Evolutionary conservation across 2,888 invertebrate species (phyloP).

Genomic region (Dicyrtoma fusca): DNA sequence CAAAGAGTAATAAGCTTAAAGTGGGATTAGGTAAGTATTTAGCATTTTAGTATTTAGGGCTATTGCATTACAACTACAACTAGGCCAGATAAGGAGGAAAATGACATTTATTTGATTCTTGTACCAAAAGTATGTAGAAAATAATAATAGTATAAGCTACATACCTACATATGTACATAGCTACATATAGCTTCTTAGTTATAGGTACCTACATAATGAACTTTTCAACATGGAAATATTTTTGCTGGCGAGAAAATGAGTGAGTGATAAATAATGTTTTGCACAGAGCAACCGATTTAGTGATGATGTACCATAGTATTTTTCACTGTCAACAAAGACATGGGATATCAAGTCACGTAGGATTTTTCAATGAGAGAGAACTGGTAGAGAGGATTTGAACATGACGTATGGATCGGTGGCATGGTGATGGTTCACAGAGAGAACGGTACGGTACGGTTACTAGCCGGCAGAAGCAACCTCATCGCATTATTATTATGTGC

Average conservation of each 20-base stretch:
- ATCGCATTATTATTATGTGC: no score
- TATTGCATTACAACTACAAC: no score
- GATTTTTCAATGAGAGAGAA: constrained; percentile 9
- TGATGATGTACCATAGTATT: constrained; percentile 27
- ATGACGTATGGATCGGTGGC: no score
- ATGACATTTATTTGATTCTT: constrained; percentile 19
- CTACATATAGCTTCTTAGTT: neutral
- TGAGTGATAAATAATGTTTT: neutral
- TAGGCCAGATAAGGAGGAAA: constrained; percentile 1
- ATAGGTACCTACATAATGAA: neutral
- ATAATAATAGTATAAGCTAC: no score
- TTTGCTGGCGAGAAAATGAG: neutral
- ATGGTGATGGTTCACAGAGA: no score
- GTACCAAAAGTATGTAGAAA: neutral
- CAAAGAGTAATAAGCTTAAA: neutral
- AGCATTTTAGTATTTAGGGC: no score
- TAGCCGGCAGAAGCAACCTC: no score
- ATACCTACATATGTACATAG: no score
- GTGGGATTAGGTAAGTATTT: neutral
- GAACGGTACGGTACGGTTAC: no score
- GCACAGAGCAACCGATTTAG: neutral
- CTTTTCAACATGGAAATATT: constrained; percentile 5
- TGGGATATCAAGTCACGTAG: constrained; percentile 35
- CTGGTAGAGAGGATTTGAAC: no score
- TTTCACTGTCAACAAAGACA: constrained; percentile 34